phyloP scores from a whole-genome alignment of 2,888 invertebrate species.

The Scaptomyza tumidula region DNA sequence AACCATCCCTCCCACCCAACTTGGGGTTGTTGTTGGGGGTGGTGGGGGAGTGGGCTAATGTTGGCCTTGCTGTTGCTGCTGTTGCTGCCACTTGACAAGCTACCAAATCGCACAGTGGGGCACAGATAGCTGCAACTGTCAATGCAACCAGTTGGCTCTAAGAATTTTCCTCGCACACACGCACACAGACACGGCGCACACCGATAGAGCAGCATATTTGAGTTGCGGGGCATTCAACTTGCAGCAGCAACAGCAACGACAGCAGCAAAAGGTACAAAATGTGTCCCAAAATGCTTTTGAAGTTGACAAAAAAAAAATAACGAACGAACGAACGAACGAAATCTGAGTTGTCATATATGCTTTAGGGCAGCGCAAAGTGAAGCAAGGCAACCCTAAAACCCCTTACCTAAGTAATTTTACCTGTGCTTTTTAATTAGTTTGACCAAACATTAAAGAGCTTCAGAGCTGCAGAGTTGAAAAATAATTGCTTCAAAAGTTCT shows the following conservation, averaged over 20 bases:
- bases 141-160: constrained; percentile 41
- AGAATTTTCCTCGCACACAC: neutral
- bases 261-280: constrained; percentile 1
- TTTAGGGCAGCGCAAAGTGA: neutral
- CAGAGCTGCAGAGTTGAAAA: neutral
- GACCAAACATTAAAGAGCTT: constrained; percentile 14
- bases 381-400: neutral
- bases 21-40: too few species aligned
- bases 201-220: constrained; percentile 1
- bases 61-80: constrained; percentile 40
- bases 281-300: constrained; percentile 45
- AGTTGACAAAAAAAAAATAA: constrained; percentile 29
- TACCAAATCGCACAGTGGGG: constrained; percentile 10
- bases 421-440: constrained; percentile 18
- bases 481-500: neutral
- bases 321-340: neutral
- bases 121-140: constrained; percentile 39
- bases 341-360: constrained; percentile 33
- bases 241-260: neutral
- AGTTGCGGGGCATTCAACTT: constrained; percentile 27
- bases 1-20: too few species aligned
- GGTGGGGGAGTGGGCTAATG: too few species aligned
- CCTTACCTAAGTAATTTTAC: neutral
- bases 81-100: constrained; percentile 23
- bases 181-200: neutral